Evolutionary conservation across 2,888 invertebrate species (phyloP), one percentile per base, ranked within the genome.

Genomic region (Siphlonurus alternatus): DNA sequence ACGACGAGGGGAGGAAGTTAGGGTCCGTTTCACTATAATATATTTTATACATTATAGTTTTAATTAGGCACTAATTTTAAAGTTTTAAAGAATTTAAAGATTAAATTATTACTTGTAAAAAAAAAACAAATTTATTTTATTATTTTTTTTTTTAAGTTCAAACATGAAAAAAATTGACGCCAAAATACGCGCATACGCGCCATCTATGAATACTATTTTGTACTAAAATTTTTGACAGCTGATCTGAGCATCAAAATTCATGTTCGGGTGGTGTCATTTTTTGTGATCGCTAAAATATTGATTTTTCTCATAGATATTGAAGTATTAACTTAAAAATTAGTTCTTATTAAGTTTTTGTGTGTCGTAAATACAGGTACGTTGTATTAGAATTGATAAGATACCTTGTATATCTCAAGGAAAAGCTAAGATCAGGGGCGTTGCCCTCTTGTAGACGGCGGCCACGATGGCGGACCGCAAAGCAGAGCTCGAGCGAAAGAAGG

Each of bases 401-500:
- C 15, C 15, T 5, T 38, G 15, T 38, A 38, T 38, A 10, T 38
- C 38, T 38, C 15, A 15, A 38, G 38, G 15, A 38, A 38, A 38
- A 38, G 38, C 38, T 38, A 56, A 56, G 56, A 22, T 56, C 56
- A 56, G 56, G 56, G 56, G 56, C 56, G 56, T 56, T 56, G 56
- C 56, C 56, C 56, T 56, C 56, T 56, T 56, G 19, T 56, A 56
- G 56, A 22, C 38, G 22, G 56, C n/a, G 56, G 56, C 56, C 61
- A 65, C 53, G 20, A 89, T 90, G 89, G 85, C 89, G 63, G 93
- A 93, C 77, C 84, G 93, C 67, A 92, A 91, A 76, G 92, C 90
- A n/a, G 93, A 94, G 78, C 76, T 94, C 71, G 93, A 93, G 77
- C 83, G 92, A 66, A 94, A 94, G 76, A 92, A 93, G 75, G 92